Evolutionary conservation across 2,888 invertebrate genomes (phyloP).

Genomic region (Macrophya annulata): DNA sequence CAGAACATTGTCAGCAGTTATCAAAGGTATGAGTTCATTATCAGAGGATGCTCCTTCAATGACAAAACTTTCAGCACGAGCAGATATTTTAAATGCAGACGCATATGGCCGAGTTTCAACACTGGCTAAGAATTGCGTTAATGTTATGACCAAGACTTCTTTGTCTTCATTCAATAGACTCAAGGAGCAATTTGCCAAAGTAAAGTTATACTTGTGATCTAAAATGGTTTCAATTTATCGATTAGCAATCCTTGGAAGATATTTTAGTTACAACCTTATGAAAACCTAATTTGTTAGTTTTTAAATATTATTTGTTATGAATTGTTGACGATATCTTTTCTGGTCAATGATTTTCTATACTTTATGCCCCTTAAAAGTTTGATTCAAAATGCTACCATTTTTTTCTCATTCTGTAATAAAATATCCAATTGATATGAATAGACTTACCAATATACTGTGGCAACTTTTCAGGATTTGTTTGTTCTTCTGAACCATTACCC

Average conservation of each 20-base stretch:
- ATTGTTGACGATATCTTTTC: neutral
- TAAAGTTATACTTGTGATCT: constrained; percentile 90
- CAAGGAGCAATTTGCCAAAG: constrained; percentile 87
- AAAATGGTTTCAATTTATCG: constrained; percentile 70
- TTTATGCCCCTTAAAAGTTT: neutral
- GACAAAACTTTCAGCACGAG: constrained; percentile 88
- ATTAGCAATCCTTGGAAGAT: neutral
- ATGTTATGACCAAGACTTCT: constrained; percentile 87
- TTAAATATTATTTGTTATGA: constrained; percentile 8
- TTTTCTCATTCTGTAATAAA: neutral
- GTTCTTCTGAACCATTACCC: constrained; percentile 83
- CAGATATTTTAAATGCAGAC: constrained; percentile 86
- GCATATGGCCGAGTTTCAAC: constrained; percentile 86
- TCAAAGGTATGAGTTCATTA: constrained; percentile 87
- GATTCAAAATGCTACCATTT: neutral
- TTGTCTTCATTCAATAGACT: constrained; percentile 86
- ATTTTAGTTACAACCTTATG: constrained; percentile 12
- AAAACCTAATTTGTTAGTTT: constrained; percentile 20
- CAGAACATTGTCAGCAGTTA: constrained; percentile 83
- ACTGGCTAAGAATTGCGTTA: constrained; percentile 87
- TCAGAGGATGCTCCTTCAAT: constrained; percentile 88
- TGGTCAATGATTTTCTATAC: neutral
- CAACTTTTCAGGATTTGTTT: constrained; percentile 79
- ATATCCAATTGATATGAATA: neutral
- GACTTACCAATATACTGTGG: constrained; percentile 83